Base-by-base conservation (phyloP, 2,797 vertebrate species). In the Hephaestus fuliginosus region DNA sequence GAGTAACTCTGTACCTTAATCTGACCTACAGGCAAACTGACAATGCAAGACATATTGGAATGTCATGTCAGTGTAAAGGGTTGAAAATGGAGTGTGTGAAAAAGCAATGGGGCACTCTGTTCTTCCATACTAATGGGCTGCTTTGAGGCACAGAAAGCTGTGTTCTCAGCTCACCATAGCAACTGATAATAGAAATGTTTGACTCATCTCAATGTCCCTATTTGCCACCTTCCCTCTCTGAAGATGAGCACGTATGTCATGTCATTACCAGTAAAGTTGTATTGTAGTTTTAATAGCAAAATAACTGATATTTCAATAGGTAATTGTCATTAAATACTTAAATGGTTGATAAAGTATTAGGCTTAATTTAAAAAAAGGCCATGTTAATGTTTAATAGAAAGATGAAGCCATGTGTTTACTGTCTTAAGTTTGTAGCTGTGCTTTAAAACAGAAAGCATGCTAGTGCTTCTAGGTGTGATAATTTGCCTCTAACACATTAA, bases 111-210 rank as follows among this genome's bases (percentile, higher is more conserved):
- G 61, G 15, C 69, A 58, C 73, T 82, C 78, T 81, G 22, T 36
- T 58, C 70, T 70, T 41, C 77, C 66, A 80, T 79, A 86, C 74
- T 90, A 89, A 89, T 91, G 67, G 83, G 81, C 74, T 87, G 63
- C 70, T 86, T 84, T 90, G 65, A 85, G 67, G 56, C 64, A 81
- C 52, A 75, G 70, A 80, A 73, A 82, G 74, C 70, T 73, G 66
- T 78, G 65, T 80, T 90, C 81, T 74, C 78, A 66, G 65, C 74
- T 92, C 88, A 88, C 90, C 86, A 91, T 91, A 87, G 89, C 68
- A 92, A 92, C 88, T 81, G 86, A 85, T 81, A 76, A 91, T 79
- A 65, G 76, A 64, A 82, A 76, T 88, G 74, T 89, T 88, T 90
- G 84, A 82, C 78, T 89, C 76, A 74, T 84, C 72, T 80, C 76